Conservation (phyloP, 2,888 invertebrate species). For the Lepetodrilus schrolli region DNA sequence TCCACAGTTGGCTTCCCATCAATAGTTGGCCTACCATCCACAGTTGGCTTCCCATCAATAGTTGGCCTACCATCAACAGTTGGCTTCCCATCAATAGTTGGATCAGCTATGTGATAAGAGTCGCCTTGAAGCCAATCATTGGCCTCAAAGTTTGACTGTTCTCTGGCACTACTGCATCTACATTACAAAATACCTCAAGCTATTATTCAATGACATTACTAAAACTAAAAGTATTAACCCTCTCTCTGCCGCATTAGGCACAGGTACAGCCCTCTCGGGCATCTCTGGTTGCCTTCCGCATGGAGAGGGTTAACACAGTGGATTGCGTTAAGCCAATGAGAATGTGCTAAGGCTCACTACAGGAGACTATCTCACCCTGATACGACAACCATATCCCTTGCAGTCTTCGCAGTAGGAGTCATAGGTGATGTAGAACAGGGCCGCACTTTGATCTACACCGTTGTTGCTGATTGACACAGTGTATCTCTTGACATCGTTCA, state of each 20-base stretch:
- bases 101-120: no score
- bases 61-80: background rate
- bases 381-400: slow-evolving; percentile 29
- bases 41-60: background rate
- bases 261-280: no score
- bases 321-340: no score
- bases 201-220: no score
- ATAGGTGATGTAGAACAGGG: slow-evolving; percentile 36
- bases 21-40: background rate
- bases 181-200: no score
- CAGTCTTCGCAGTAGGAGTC: slow-evolving; percentile 44
- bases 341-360: background rate
- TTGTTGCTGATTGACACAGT: slow-evolving; percentile 43
- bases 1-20: background rate
- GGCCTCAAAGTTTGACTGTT: no score
- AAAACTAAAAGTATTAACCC: no score
- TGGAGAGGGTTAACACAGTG: no score
- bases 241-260: no score
- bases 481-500: slow-evolving; percentile 8
- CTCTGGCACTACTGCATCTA: no score
- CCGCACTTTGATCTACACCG: background rate
- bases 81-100: background rate
- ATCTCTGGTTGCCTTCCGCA: no score
- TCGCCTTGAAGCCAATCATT: no score
- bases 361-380: slow-evolving; percentile 35